phyloP scores from a whole-genome alignment of 1,140 invertebrate genomes.

The Gonatopus flavifemur region DNA sequence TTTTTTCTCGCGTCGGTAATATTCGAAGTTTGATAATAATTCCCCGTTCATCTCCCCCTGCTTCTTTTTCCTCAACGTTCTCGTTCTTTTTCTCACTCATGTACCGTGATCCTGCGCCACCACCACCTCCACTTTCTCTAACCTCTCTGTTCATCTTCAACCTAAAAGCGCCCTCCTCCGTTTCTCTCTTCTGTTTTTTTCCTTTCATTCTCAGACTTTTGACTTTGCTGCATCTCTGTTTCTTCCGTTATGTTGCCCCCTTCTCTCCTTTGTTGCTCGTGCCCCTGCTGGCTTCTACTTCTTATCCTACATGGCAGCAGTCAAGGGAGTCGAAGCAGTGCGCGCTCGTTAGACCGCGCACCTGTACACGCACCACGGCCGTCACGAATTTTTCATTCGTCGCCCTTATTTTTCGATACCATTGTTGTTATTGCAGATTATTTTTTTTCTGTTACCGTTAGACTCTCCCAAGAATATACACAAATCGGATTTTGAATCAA shows the following conservation, averaged over 20 bases:
- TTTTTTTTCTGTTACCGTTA: no score
- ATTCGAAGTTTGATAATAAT: slow-evolving; percentile 29
- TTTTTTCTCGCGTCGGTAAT: slow-evolving; percentile 17
- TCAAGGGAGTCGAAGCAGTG: slow-evolving; percentile 12
- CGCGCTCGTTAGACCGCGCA: slow-evolving; percentile 39
- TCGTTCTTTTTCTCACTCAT: slow-evolving; percentile 2
- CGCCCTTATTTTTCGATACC: no score
- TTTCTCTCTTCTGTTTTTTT: slow-evolving; percentile 6
- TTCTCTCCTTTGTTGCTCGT: no score
- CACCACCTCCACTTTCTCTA: background rate
- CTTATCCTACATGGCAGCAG: slow-evolving; percentile 20
- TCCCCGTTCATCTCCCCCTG: background rate
- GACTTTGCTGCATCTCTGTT: slow-evolving; percentile 5
- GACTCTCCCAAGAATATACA: no score
- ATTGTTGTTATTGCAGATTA: no score
- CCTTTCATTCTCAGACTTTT: background rate
- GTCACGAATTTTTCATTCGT: slow-evolving; percentile 41
- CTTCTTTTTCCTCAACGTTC: background rate
- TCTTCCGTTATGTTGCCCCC: slow-evolving; percentile 1
- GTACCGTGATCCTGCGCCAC: background rate
- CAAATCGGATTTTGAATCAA: no score
- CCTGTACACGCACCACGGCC: slow-evolving; percentile 34
- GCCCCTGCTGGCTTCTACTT: background rate
- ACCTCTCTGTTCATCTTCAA: slow-evolving; percentile 8
- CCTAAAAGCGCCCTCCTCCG: background rate